phyloP scores from a whole-genome alignment of 2,888 invertebrate genomes.

The Philhelius pedissequus region DNA sequence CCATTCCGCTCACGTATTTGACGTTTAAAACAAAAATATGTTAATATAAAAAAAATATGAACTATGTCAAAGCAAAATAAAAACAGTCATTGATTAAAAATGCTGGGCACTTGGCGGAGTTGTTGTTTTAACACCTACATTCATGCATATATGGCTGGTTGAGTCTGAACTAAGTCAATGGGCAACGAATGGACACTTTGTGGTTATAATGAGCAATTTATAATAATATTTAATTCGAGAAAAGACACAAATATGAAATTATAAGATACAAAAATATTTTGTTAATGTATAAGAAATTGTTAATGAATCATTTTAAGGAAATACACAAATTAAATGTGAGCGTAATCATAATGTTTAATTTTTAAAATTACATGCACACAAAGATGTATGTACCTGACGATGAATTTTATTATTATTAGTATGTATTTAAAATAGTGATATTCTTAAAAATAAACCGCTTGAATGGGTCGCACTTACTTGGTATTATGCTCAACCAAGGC shows the following conservation, averaged over 20 bases:
- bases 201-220: not conserved
- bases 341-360: too few species aligned
- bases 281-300: not conserved
- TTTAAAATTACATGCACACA: too few species aligned
- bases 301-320: not conserved
- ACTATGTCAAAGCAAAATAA: constrained; percentile 22
- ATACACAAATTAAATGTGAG: not conserved
- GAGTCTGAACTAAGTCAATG: not conserved
- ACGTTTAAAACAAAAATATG: constrained; percentile 4
- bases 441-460: too few species aligned
- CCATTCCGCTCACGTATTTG: not conserved
- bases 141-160: not conserved
- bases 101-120: not conserved
- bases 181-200: not conserved
- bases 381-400: too few species aligned
- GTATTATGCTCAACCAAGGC: too few species aligned
- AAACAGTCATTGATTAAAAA: not conserved
- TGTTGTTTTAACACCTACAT: not conserved
- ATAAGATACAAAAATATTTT: not conserved
- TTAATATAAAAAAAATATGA: constrained; percentile 19
- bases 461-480: too few species aligned
- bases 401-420: too few species aligned
- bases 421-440: too few species aligned
- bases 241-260: not conserved
- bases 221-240: not conserved